These are phyloP conservation scores for Peucedramus taeniatus DNA, from an alignment of 2,113 vertebrate genomes.

Conservation along the genomic window DNA sequence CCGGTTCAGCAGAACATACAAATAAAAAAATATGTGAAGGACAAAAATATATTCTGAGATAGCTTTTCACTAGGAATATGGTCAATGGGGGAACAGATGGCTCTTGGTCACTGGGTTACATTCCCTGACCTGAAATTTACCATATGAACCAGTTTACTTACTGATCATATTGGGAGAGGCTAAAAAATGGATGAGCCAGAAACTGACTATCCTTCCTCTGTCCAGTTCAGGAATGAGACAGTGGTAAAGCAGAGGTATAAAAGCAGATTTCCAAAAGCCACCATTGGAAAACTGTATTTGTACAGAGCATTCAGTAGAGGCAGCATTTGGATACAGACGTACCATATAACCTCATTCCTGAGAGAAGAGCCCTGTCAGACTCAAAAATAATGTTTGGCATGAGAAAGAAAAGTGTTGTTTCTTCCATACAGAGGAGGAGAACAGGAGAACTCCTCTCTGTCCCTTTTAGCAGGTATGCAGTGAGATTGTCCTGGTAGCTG, in stretches of 20 bases:
- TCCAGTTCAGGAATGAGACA: neutral
- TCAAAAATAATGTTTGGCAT: neutral
- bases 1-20: neutral
- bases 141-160: neutral
- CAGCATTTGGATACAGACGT: neutral
- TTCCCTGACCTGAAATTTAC: neutral
- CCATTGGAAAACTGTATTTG: neutral
- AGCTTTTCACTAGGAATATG: neutral
- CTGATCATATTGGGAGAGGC: neutral
- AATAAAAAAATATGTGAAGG: neutral
- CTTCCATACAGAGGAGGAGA: neutral
- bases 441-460: neutral
- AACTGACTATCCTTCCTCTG: neutral
- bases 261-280: neutral
- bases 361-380: neutral
- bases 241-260: neutral
- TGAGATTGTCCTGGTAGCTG: neutral
- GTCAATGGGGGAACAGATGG: neutral
- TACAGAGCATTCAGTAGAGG: neutral
- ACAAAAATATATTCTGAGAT: neutral
- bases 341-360: neutral
- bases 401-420: neutral
- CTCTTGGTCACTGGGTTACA: neutral
- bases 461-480: neutral
- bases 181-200: neutral